Conservation (phyloP, 2,888 invertebrate genomes). For the Vanessa cardui region DNA sequence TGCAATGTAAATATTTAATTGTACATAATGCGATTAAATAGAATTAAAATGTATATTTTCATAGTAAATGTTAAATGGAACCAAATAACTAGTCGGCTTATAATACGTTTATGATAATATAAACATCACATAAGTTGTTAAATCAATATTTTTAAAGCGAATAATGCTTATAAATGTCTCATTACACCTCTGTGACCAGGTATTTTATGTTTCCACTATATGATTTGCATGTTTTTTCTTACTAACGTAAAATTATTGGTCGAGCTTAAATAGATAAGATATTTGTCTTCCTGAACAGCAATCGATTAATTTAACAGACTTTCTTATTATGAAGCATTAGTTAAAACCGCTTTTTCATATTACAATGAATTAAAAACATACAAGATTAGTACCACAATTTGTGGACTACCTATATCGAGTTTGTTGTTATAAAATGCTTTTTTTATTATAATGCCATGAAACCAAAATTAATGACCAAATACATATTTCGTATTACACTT, state of each 20-base stretch:
- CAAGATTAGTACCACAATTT: no score
- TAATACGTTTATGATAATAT: conserved; percentile 27
- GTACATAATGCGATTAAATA: conserved; percentile 64
- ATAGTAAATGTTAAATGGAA: conserved; percentile 80
- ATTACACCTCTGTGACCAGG: background rate
- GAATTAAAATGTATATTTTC: conserved; percentile 79
- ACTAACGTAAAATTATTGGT: conserved; percentile 45
- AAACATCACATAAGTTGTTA: conserved; percentile 12
- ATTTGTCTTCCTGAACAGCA: conserved; percentile 18
- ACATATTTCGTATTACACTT: no score
- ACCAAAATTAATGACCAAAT: no score
- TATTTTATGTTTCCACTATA: no score
- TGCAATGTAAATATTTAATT: conserved; percentile 63
- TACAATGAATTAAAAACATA: background rate
- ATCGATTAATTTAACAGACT: background rate
- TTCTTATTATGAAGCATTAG: background rate
- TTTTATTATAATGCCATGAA: no score
- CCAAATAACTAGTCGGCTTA: conserved; percentile 63
- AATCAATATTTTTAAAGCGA: conserved; percentile 3
- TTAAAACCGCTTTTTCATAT: background rate
- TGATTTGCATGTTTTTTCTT: background rate
- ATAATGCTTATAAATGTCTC: background rate
- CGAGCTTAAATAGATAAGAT: conserved; percentile 61
- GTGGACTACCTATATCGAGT: no score
- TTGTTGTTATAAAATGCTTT: no score